These are phyloP conservation scores for Bilobella aurantiaca DNA, from an alignment of 1,140 invertebrate genomes.

Conservation along the genomic window DNA sequence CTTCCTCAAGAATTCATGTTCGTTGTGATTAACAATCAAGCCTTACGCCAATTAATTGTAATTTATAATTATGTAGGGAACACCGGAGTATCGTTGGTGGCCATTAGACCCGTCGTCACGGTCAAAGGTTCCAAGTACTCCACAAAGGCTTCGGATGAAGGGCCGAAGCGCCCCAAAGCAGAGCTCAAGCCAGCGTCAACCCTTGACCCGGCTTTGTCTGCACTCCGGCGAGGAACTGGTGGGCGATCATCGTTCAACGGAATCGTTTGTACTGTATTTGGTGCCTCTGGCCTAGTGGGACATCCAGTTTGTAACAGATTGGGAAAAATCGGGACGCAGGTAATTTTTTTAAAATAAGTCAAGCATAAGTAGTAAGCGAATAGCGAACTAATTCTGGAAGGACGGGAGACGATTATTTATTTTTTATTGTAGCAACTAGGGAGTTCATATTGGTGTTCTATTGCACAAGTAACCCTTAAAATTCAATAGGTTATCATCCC, in stretches of 20 bases:
- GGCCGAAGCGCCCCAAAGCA: slow-evolving; percentile 4
- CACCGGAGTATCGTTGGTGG: background rate
- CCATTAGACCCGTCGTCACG: background rate
- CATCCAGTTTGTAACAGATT: slow-evolving; percentile 72
- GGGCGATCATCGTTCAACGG: slow-evolving; percentile 94
- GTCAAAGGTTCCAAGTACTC: slow-evolving; percentile 4
- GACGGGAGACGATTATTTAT: background rate
- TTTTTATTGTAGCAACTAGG: background rate
- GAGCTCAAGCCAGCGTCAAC: background rate
- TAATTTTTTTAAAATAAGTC: slow-evolving; percentile 40
- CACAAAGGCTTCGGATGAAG: background rate
- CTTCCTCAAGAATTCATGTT: slow-evolving; percentile 13
- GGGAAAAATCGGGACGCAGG: slow-evolving; percentile 75
- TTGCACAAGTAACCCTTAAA: no score
- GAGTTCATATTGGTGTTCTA: background rate
- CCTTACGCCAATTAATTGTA: background rate
- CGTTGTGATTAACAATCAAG: no score
- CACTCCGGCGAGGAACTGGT: slow-evolving; percentile 74
- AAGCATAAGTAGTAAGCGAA: no score
- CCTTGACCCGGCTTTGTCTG: slow-evolving; percentile 46
- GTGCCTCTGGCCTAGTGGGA: slow-evolving; percentile 78
- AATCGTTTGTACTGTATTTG: slow-evolving; percentile 93
- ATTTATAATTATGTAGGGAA: background rate
- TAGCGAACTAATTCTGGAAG: no score
- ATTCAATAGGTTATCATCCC: slow-evolving; percentile 75